Evolutionary conservation across 1,140 invertebrate genomes (phyloP).

Genomic region (roundworm (Caenorhabditis elegans)): DNA sequence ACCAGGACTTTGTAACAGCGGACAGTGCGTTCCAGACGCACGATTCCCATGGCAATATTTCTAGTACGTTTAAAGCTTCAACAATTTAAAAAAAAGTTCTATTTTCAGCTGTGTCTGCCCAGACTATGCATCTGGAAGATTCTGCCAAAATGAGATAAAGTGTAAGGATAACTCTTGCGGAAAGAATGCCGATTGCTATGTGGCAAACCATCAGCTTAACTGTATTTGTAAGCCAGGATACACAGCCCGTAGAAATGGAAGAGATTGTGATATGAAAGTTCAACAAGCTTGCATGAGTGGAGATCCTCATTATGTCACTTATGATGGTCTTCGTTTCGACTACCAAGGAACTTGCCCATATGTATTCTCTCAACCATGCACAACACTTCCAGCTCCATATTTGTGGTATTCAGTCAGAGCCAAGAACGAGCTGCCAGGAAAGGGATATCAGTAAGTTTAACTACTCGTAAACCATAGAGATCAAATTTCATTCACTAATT

Average conservation of each 20-base stretch:
- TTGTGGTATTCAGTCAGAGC: conserved; percentile 32
- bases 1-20: conserved; percentile 6
- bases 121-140: conserved; percentile 38
- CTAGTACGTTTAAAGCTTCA: neutral
- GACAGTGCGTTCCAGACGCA: neutral
- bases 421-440: conserved; percentile 31
- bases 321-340: conserved; percentile 49
- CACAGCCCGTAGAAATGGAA: conserved; percentile 1
- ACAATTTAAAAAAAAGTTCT: neutral
- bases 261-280: conserved; percentile 24
- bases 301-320: conserved; percentile 52
- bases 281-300: conserved; percentile 44
- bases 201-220: conserved; percentile 47
- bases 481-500: neutral
- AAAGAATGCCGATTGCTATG: conserved; percentile 47
- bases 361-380: conserved; percentile 44
- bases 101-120: conserved; percentile 49
- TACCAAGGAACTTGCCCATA: conserved; percentile 52
- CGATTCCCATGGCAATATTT: neutral
- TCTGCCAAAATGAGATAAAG: conserved; percentile 28
- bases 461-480: neutral
- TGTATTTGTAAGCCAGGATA: conserved; percentile 49
- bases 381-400: conserved; percentile 22
- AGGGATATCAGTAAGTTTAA: conserved; percentile 23
- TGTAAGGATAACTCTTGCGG: conserved; percentile 40